Base-by-base conservation (phyloP, 2,888 invertebrate species). In the Cyaniris semiargus region DNA sequence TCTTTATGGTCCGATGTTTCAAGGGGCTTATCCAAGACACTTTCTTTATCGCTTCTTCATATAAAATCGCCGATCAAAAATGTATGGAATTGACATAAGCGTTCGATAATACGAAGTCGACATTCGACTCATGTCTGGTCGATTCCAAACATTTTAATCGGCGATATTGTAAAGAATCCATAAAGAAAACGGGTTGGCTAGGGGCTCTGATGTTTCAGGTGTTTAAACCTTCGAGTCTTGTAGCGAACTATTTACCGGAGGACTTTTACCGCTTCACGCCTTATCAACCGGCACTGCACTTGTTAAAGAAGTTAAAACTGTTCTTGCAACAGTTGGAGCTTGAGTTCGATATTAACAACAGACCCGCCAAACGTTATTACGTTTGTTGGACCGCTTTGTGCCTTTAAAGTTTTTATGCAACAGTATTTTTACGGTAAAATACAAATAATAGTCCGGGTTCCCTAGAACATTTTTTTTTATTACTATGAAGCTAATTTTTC, bases 271-370 rank as follows among this genome's bases (percentile, higher is more conserved):
- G 66, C 18, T 27, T 27, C 27, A 31, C 27, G 66, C 66, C 66
- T 31, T 31, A 66, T 66, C 66, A 66, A 66, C 66, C 15, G 66
- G 66, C 66, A 27, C 66, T 66, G 66, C 66, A 27, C 27, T 23
- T 60, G 60, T 66, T 66, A 31, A 66, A 31, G 66, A 66, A 66
- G 66, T 66, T 66, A 60, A 58, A 60, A 23, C 60, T 5, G 27
- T 66, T 66, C 66, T 66, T 31, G 27, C 66, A 66, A 66, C 27
- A 66, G 66, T 66, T 31, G 15, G 66, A 31, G 27, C 27, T 3
- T 15, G 66, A 31, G 27, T 27, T 66, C 1, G 15, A 27, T 31
- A 27, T 66, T 66, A 66, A 66, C 66, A 31, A 66, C 6, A 66
- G 66, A 21, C 8, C 21, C 21, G 2, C 8, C 66, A 13, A 15